phyloP scores from a whole-genome alignment of 2,797 vertebrate genomes.

The Tauraco hartlaubi region DNA sequence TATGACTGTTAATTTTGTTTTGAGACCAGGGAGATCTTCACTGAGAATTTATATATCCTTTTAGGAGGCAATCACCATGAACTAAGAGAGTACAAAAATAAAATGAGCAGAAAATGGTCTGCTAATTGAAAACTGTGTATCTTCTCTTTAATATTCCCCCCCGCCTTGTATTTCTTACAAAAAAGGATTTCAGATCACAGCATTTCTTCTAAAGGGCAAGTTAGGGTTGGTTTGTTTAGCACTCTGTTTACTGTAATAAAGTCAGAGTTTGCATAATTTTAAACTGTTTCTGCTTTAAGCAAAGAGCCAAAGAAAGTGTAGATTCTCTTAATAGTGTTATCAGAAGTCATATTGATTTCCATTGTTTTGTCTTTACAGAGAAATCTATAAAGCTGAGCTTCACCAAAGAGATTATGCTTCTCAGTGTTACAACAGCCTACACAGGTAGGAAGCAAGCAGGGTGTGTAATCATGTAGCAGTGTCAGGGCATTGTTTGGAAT shows the following conservation, averaged over 20 bases:
- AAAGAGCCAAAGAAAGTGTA: not conserved
- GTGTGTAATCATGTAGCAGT: not conserved
- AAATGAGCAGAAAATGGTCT: not conserved
- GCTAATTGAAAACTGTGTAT: not conserved
- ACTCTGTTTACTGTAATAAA: not conserved
- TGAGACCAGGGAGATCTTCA: not conserved
- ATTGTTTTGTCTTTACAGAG: slow-evolving; percentile 78
- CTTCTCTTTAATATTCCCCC: not conserved
- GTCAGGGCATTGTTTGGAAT: not conserved
- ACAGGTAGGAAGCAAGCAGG: slow-evolving; percentile 84
- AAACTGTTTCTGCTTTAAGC: not conserved
- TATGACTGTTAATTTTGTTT: not conserved
- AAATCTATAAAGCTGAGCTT: slow-evolving; percentile 87
- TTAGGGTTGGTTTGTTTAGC: not conserved
- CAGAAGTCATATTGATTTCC: not conserved
- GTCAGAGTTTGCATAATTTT: not conserved
- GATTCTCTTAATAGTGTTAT: not conserved
- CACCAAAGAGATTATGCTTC: slow-evolving; percentile 94
- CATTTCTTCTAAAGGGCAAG: not conserved
- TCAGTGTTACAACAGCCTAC: slow-evolving; percentile 91
- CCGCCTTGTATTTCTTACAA: not conserved
- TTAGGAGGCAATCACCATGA: not conserved
- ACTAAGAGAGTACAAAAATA: not conserved
- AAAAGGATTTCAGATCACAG: not conserved
- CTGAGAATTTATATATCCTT: not conserved